phyloP scores from a whole-genome alignment of 2,888 invertebrate species.

The Melinaea menophilus region DNA sequence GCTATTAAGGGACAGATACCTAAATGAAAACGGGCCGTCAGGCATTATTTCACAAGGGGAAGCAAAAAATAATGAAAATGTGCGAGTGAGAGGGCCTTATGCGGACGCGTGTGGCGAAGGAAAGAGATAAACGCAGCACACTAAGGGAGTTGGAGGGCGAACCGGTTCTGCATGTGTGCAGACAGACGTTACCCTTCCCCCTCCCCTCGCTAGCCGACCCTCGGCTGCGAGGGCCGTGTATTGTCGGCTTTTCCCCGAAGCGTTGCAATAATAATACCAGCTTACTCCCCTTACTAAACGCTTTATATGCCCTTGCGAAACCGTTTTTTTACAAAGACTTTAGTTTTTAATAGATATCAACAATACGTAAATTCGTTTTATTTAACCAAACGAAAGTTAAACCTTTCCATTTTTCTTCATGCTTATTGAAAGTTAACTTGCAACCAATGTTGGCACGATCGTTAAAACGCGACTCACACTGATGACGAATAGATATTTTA shows the following conservation, averaged over 20 bases:
- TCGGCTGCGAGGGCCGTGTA: constrained; percentile 65
- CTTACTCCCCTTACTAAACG: constrained; percentile 35
- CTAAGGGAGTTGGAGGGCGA: constrained; percentile 70
- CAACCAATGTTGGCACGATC: constrained; percentile 36
- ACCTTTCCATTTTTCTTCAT: background rate
- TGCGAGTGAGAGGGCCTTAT: constrained; percentile 63
- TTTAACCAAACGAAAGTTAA: background rate
- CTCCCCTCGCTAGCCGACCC: constrained; percentile 71
- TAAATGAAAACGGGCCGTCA: constrained; percentile 67
- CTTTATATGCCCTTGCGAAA: constrained; percentile 32
- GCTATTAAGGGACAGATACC: constrained; percentile 58
- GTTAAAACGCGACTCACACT: constrained; percentile 35
- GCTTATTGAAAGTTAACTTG: constrained; percentile 13
- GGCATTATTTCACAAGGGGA: constrained; percentile 72
- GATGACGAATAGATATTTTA: constrained; percentile 38
- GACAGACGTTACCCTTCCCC: constrained; percentile 65
- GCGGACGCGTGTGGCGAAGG: constrained; percentile 65
- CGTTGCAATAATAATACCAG: constrained; percentile 68
- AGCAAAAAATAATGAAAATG: constrained; percentile 75
- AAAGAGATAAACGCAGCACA: constrained; percentile 60
- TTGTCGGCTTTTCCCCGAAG: constrained; percentile 67
- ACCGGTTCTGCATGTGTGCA: constrained; percentile 77
- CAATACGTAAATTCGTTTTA: constrained; percentile 2
- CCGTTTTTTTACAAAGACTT: constrained; percentile 28
- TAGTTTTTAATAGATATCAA: background rate